Conservation (phyloP, 2,797 vertebrate species). For the Clarias laeviceps region DNA sequence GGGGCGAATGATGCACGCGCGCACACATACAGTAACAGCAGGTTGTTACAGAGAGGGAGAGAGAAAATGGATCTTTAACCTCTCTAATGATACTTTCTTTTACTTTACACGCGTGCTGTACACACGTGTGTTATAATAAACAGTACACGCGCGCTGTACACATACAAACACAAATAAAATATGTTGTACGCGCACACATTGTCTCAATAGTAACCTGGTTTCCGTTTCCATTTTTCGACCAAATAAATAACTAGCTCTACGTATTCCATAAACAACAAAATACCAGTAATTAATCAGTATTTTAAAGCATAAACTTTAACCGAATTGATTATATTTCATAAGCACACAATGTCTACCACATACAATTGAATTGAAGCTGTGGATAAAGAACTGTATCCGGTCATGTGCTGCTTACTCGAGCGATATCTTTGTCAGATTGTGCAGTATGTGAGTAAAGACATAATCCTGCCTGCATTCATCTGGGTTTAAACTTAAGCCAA, state of each 20-base stretch:
- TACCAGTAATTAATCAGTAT: background rate
- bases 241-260: background rate
- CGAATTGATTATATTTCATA: background rate
- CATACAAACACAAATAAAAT: too few species aligned
- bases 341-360: background rate
- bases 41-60: too few species aligned
- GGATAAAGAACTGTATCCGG: background rate
- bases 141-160: too few species aligned
- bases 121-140: too few species aligned
- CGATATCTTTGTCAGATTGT: background rate
- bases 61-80: too few species aligned
- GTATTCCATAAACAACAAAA: background rate
- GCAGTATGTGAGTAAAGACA: background rate
- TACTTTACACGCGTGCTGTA: too few species aligned
- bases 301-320: background rate
- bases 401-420: background rate
- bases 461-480: conserved; percentile 9
- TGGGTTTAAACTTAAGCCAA: conserved; percentile 26
- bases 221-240: too few species aligned
- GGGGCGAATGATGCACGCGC: too few species aligned
- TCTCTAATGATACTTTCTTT: too few species aligned
- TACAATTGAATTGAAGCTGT: background rate
- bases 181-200: too few species aligned
- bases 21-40: too few species aligned
- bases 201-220: background rate